Conservation (phyloP, 2,113 vertebrate species). For the Elachura formosa region DNA sequence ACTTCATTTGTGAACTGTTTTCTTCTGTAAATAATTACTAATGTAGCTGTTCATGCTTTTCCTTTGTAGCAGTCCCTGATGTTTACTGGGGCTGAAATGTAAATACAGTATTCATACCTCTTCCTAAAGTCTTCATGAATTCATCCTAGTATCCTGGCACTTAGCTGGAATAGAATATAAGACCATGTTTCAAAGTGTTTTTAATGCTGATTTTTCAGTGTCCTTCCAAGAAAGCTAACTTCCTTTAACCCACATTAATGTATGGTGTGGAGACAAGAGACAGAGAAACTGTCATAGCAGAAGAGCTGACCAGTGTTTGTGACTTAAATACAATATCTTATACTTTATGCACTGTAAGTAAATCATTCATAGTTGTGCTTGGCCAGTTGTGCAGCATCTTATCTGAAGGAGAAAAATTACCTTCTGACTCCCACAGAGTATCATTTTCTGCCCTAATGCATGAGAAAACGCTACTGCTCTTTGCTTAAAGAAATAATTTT, state of each 20-base stretch:
- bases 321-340: not conserved
- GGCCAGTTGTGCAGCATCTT: slow-evolving; percentile 24
- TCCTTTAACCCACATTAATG: not conserved
- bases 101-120: not conserved
- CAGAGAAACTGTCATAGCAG: not conserved
- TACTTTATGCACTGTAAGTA: slow-evolving; percentile 12
- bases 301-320: not conserved
- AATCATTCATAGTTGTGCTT: slow-evolving; percentile 51
- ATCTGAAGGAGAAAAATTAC: slow-evolving; percentile 39
- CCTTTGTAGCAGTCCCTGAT: not conserved
- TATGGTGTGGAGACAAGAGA: not conserved
- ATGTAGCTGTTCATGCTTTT: not conserved
- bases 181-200: not conserved
- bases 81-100: not conserved
- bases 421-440: slow-evolving; percentile 31
- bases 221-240: not conserved
- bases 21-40: not conserved
- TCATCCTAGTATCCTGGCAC: not conserved
- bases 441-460: slow-evolving; percentile 37
- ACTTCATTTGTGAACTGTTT: not conserved
- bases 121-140: not conserved
- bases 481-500: not conserved
- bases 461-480: not conserved
- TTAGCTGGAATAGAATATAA: not conserved
- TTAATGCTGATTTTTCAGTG: not conserved